Evolutionary conservation across 2,797 vertebrate species (phyloP).

Genomic region (Caiman crocodilus): DNA sequence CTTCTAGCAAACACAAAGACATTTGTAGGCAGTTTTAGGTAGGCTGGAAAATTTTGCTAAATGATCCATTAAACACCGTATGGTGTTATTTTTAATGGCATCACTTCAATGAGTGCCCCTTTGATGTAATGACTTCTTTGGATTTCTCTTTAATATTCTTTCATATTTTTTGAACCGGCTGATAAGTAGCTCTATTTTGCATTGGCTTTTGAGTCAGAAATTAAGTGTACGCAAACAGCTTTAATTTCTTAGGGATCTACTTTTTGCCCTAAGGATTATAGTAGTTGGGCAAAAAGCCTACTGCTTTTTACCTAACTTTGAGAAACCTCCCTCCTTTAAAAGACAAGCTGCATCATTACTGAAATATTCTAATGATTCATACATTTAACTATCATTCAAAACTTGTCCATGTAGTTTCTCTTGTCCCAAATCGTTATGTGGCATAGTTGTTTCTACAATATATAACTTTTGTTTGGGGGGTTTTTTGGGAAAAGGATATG

Average conservation of each 20-base stretch:
- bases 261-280: not conserved
- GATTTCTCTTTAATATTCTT: conserved; percentile 1
- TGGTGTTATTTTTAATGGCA: not conserved
- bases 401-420: not conserved
- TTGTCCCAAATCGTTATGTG: not conserved
- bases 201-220: not conserved
- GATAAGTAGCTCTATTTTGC: not conserved
- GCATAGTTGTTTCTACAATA: not conserved
- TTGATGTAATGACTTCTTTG: not conserved
- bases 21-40: not conserved
- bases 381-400: not conserved
- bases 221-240: not conserved
- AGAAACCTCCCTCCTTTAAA: not conserved
- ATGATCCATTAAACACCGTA: conserved; percentile 7
- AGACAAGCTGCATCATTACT: not conserved
- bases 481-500: not conserved
- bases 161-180: not conserved
- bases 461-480: not conserved
- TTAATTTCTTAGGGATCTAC: not conserved
- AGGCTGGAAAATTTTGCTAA: conserved; percentile 26
- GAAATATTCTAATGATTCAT: not conserved
- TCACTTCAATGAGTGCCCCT: not conserved
- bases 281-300: not conserved
- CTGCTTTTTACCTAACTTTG: not conserved
- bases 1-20: conserved; percentile 6